phyloP scores from a whole-genome alignment of 2,113 vertebrate species.

The Peromyscus californicus region DNA sequence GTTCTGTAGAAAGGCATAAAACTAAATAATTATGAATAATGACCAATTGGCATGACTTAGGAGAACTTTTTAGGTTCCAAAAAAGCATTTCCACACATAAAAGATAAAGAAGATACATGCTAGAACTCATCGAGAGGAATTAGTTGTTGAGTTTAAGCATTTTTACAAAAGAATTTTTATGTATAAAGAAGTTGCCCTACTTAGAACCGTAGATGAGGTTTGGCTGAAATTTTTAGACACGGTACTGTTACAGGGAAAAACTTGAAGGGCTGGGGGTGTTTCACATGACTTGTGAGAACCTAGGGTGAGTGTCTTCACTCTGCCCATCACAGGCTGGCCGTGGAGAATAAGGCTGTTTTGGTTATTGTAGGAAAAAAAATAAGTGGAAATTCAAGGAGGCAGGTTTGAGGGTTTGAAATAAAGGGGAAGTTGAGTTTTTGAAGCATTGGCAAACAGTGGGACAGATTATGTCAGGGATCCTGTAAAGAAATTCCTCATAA shows the following conservation, averaged over 20 bases:
- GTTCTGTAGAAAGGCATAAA: conserved; percentile 38
- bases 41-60: conserved; percentile 30
- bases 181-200: conserved; percentile 18
- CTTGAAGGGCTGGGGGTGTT: not conserved
- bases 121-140: not conserved
- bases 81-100: conserved; percentile 43
- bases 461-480: not conserved
- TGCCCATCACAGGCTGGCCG: not conserved
- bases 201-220: not conserved
- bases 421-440: not conserved
- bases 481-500: conserved; percentile 30
- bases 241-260: not conserved
- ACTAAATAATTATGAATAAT: conserved; percentile 3
- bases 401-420: conserved; percentile 10
- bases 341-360: not conserved
- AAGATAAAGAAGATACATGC: not conserved
- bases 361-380: not conserved
- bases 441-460: not conserved
- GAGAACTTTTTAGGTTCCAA: conserved; percentile 17
- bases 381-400: not conserved
- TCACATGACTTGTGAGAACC: not conserved
- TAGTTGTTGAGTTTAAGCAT: conserved; percentile 4
- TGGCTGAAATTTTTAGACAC: conserved; percentile 21
- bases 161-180: not conserved
- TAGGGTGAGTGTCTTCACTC: not conserved